Conservation (phyloP, 2,888 invertebrate species). For the Callosobruchus maculatus region DNA sequence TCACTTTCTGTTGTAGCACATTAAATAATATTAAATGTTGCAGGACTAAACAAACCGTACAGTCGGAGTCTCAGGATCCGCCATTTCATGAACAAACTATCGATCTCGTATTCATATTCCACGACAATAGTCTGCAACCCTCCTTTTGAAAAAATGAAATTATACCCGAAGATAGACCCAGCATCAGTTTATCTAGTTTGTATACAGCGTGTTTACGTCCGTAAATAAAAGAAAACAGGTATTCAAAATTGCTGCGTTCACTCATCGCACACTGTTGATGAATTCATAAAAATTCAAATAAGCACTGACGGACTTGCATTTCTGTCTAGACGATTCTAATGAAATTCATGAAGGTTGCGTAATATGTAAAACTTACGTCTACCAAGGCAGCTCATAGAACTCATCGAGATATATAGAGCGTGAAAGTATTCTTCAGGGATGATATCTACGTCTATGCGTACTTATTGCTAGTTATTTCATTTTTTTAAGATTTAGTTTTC, state of each 20-base stretch:
- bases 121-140: background rate
- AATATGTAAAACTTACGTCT: background rate
- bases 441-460: too few relatives aligned
- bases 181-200: background rate
- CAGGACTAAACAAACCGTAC: too few relatives aligned
- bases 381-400: background rate
- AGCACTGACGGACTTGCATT: background rate
- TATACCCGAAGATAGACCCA: background rate
- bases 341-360: background rate
- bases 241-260: background rate
- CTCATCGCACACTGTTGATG: background rate
- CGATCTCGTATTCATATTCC: too few relatives aligned
- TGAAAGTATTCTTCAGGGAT: background rate
- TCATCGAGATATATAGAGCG: background rate
- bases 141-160: background rate
- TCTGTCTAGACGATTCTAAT: background rate
- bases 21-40: too few relatives aligned
- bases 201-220: background rate
- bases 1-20: too few relatives aligned
- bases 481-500: too few relatives aligned
- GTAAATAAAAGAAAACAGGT: background rate
- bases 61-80: too few relatives aligned
- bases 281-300: background rate
- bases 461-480: too few relatives aligned
- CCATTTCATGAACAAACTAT: too few relatives aligned